Conservation (phyloP, 30 jellyfish, hydroid and myxozoan genomes). For the Cassiopea andromeda region DNA sequence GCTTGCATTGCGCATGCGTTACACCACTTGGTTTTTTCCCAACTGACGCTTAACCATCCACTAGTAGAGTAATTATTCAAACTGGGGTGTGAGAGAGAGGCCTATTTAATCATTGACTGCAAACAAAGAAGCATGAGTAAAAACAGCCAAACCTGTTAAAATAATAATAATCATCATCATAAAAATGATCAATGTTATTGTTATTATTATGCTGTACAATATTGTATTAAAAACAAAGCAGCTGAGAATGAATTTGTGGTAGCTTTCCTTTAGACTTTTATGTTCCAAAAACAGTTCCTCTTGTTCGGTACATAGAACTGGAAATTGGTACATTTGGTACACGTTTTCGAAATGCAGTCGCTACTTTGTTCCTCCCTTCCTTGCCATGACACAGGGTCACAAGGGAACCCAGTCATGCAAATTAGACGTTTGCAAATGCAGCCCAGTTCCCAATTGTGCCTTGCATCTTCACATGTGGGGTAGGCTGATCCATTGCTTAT, state of each 20-base stretch:
- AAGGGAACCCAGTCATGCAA: slow-evolving; percentile 56
- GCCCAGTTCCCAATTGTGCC: slow-evolving; percentile 65
- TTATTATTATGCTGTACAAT: neutral
- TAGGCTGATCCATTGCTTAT: slow-evolving; percentile 39
- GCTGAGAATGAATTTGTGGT: neutral
- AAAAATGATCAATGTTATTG: neutral
- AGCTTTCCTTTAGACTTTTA: neutral
- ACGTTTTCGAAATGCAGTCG: slow-evolving; percentile 25
- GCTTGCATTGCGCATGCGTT: no score
- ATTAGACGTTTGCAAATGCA: slow-evolving; percentile 49
- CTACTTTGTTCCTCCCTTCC: neutral
- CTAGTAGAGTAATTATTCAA: no score
- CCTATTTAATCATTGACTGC: no score
- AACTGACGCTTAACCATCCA: no score
- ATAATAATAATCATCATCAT: no score
- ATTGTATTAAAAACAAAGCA: no score
- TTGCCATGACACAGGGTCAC: slow-evolving; percentile 40
- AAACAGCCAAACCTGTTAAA: no score
- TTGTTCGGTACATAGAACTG: slow-evolving; percentile 58
- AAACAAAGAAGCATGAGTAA: no score
- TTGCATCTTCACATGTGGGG: slow-evolving; percentile 70
- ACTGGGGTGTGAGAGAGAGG: no score
- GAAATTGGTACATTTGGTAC: slow-evolving; percentile 40
- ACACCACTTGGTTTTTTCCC: no score
- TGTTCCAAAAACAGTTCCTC: slow-evolving; percentile 56